Evolutionary conservation across 1,140 invertebrate species (phyloP).

Genomic region (Drosophila pruinosa): DNA sequence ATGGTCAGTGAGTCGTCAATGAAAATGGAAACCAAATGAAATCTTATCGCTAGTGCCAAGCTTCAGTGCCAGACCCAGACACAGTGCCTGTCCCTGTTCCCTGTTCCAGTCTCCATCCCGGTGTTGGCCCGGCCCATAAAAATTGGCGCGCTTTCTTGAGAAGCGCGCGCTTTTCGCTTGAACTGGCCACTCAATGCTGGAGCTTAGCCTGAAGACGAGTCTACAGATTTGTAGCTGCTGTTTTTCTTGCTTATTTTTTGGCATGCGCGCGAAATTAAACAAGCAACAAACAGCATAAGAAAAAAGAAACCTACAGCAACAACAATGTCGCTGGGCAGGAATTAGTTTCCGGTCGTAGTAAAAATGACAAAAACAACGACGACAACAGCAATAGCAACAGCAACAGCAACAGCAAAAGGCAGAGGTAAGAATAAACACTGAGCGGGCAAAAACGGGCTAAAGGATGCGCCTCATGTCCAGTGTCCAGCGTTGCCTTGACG

Average conservation of each 20-base stretch:
- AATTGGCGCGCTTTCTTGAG: slow-evolving; percentile 76
- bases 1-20: background rate
- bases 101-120: no score
- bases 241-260: slow-evolving; percentile 64
- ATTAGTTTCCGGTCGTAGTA: slow-evolving; percentile 82
- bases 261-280: slow-evolving; percentile 66
- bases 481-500: slow-evolving; percentile 23
- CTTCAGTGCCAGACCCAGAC: no score
- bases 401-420: slow-evolving; percentile 32
- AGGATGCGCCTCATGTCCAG: slow-evolving; percentile 48
- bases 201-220: slow-evolving; percentile 34
- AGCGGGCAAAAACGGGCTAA: slow-evolving; percentile 63
- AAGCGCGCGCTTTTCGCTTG: slow-evolving; percentile 72
- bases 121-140: slow-evolving; percentile 49
- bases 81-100: background rate
- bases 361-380: slow-evolving; percentile 76
- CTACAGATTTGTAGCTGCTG: background rate
- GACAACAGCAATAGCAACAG: background rate
- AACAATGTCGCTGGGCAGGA: slow-evolving; percentile 63
- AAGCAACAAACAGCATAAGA: slow-evolving; percentile 32
- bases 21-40: slow-evolving; percentile 65
- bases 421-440: slow-evolving; percentile 38
- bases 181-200: slow-evolving; percentile 53
- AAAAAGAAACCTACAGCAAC: slow-evolving; percentile 14
- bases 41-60: slow-evolving; percentile 67